A percentile compares a stretch with the other conserved stretches of the same genome.
Conservation (phyloP, 2,113 vertebrate genomes). For the Cyprinus carpio region DNA sequence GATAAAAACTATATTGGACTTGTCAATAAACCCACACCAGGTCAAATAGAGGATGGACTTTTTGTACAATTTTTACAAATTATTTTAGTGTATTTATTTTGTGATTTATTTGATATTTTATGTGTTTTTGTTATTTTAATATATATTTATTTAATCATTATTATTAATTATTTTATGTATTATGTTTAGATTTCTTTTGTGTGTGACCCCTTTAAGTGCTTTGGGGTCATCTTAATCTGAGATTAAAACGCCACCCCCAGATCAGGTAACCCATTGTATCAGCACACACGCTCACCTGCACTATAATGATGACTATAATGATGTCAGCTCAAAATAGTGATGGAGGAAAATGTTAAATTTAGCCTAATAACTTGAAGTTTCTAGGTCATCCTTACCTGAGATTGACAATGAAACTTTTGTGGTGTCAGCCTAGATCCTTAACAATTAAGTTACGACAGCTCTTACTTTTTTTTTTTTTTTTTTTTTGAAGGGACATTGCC, state of each 20-base stretch:
- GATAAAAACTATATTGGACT: background rate
- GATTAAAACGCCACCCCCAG: background rate
- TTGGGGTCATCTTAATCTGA: background rate
- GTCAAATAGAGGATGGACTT: too few species aligned
- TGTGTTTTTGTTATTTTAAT: too few species aligned
- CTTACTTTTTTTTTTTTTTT: constrained; percentile 17
- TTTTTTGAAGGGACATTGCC: constrained; percentile 23
- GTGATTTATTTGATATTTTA: too few species aligned
- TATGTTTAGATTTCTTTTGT: too few species aligned
- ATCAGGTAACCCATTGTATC: background rate
- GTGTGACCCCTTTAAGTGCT: background rate
- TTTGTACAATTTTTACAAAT: too few species aligned
- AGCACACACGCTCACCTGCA: constrained; percentile 4
- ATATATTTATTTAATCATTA: too few species aligned
- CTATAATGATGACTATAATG: constrained; percentile 39
- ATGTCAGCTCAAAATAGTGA: constrained; percentile 46
- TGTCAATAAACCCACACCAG: background rate
- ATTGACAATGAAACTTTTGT: constrained; percentile 39
- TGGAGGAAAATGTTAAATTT: constrained; percentile 32
- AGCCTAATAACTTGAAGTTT: constrained; percentile 11
- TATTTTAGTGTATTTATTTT: too few species aligned
- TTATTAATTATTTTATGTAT: too few species aligned
- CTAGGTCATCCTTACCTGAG: constrained; percentile 42
- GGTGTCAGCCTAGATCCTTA: constrained; percentile 43
- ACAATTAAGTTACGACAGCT: constrained; percentile 30